Evolutionary conservation across 1,140 invertebrate genomes (phyloP).

Genomic region (Aphelenchoides fujianensis): DNA sequence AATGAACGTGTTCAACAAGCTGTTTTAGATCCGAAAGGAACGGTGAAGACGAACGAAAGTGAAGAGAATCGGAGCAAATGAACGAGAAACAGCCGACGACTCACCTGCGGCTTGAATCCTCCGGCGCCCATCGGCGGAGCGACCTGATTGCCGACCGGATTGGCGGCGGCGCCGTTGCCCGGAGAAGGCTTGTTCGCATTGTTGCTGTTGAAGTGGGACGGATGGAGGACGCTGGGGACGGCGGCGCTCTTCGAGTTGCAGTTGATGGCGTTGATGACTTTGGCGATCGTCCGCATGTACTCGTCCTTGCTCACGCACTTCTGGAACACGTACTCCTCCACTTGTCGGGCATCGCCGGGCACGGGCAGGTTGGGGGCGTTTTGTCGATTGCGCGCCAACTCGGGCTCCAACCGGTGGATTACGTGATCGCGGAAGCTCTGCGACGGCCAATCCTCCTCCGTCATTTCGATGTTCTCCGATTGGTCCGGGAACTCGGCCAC

Average conservation of each 20-base stretch:
- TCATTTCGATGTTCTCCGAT: slow-evolving; percentile 15
- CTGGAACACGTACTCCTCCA: slow-evolving; percentile 62
- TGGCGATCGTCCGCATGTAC: slow-evolving; percentile 62
- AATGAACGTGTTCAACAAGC: too few species aligned
- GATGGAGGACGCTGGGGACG: slow-evolving; percentile 53
- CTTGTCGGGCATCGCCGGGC: slow-evolving; percentile 59
- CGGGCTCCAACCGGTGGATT: slow-evolving; percentile 60
- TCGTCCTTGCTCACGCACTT: slow-evolving; percentile 61
- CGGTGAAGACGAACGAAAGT: too few species aligned
- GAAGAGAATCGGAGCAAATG: too few species aligned
- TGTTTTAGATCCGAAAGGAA: too few species aligned
- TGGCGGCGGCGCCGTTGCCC: not conserved
- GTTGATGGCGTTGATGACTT: slow-evolving; percentile 61
- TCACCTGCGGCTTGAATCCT: slow-evolving; percentile 4
- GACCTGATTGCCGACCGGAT: not conserved
- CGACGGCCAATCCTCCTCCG: slow-evolving; percentile 61
- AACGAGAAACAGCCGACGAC: not conserved
- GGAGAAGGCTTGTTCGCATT: slow-evolving; percentile 27
- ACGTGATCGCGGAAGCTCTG: slow-evolving; percentile 61
- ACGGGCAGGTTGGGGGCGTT: slow-evolving; percentile 61
- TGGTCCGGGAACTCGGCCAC: not conserved
- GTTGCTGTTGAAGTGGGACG: slow-evolving; percentile 28
- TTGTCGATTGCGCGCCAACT: slow-evolving; percentile 60
- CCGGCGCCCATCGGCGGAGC: not conserved
- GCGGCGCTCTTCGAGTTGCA: slow-evolving; percentile 61